Conservation (phyloP, 2,797 vertebrate genomes). For the Sciurus carolinensis region DNA sequence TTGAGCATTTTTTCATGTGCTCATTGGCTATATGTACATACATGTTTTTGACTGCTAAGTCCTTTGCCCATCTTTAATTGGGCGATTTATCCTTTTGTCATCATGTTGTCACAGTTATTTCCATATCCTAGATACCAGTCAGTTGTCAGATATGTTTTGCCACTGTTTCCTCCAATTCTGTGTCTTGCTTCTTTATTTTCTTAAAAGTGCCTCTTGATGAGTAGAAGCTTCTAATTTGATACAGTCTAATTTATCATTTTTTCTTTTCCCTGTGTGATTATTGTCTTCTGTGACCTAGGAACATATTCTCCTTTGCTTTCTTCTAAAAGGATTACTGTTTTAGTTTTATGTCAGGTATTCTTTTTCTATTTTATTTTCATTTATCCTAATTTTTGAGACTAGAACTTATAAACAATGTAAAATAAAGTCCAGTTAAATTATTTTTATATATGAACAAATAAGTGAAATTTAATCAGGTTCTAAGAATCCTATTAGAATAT, state of each 20-base stretch:
- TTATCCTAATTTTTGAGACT: slow-evolving; percentile 31
- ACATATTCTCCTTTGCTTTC: neutral
- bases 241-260: neutral
- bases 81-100: neutral
- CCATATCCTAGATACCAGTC: neutral
- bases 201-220: slow-evolving; percentile 18
- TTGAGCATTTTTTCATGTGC: neutral
- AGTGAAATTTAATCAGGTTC: slow-evolving; percentile 58
- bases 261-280: slow-evolving; percentile 19
- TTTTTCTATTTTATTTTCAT: slow-evolving; percentile 46
- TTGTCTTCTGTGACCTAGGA: slow-evolving; percentile 27
- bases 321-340: slow-evolving; percentile 6
- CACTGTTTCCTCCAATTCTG: neutral
- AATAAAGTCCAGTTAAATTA: slow-evolving; percentile 50
- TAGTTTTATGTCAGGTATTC: slow-evolving; percentile 49
- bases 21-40: neutral
- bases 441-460: slow-evolving; percentile 5
- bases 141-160: neutral
- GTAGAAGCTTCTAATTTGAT: slow-evolving; percentile 29
- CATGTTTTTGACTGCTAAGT: neutral
- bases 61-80: slow-evolving; percentile 40
- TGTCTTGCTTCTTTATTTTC: slow-evolving; percentile 33
- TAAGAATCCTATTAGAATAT: slow-evolving; percentile 26
- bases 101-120: slow-evolving; percentile 26
- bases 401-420: slow-evolving; percentile 39